A percentile compares a stretch with the other conserved stretches of the same genome.
Evolutionary conservation across 2,113 vertebrate genomes (phyloP).

Genomic region (Empidonax alnorum): DNA sequence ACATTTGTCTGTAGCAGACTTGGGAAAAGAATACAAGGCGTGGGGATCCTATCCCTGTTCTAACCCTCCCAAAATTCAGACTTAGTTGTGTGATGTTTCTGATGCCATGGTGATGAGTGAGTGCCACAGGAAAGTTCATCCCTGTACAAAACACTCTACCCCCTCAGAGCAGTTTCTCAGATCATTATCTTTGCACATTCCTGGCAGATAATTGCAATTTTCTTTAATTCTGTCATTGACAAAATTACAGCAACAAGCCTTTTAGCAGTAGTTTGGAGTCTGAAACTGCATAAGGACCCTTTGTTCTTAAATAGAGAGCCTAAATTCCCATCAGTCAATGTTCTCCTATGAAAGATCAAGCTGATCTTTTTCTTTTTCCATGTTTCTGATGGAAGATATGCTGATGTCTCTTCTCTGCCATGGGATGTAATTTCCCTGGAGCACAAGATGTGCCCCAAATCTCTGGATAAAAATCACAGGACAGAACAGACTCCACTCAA

Average conservation of each 20-base stretch:
- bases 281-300: constrained; percentile 17
- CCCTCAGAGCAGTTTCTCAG: constrained; percentile 1
- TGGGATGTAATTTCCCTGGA: background rate
- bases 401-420: background rate
- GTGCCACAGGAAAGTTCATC: constrained; percentile 23
- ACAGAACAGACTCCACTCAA: background rate
- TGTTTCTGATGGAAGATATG: background rate
- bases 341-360: constrained; percentile 34
- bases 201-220: constrained; percentile 56
- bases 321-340: background rate
- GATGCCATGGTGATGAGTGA: constrained; percentile 33
- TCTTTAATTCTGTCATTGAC: constrained; percentile 42
- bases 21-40: background rate
- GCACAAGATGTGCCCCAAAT: background rate
- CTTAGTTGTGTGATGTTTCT: background rate
- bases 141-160: background rate
- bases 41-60: background rate
- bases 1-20: background rate
- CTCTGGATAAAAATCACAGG: background rate
- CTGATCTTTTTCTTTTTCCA: background rate
- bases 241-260: background rate
- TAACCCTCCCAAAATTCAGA: background rate
- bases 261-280: background rate
- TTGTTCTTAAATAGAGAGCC: constrained; percentile 47
- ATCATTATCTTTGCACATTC: constrained; percentile 47